Evolutionary conservation across 2,797 vertebrate species (phyloP).

Genomic region (Alauda arvensis): DNA sequence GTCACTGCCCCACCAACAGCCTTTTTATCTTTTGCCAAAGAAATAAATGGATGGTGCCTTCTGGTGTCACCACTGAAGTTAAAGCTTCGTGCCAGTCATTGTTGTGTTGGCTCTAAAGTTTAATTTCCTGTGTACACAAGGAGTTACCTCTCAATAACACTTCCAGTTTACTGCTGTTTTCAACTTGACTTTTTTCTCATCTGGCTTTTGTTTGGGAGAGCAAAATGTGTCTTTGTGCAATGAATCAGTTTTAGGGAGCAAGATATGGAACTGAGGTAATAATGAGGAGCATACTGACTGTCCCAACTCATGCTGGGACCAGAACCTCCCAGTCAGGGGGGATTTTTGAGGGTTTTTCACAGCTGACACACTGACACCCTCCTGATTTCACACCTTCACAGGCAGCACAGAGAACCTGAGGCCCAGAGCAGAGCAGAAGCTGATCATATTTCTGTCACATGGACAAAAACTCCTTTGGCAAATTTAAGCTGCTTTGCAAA

Average conservation of each 20-base stretch:
- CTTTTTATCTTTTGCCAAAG: background rate
- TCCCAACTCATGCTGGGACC: background rate
- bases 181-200: background rate
- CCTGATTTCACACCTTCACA: background rate
- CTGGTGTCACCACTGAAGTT: background rate
- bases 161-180: background rate
- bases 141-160: background rate
- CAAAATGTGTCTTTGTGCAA: background rate
- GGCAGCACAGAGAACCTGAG: background rate
- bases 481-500: background rate
- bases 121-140: background rate
- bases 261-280: background rate
- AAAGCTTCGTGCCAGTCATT: background rate
- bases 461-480: background rate
- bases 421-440: background rate
- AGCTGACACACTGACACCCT: background rate
- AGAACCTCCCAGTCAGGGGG: background rate
- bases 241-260: background rate
- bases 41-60: background rate
- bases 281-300: background rate
- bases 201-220: background rate
- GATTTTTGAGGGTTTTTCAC: background rate
- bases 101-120: background rate
- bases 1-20: background rate
- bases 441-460: background rate